Base-by-base conservation (phyloP, 1,140 invertebrate species). In the Drosophila hydei region DNA sequence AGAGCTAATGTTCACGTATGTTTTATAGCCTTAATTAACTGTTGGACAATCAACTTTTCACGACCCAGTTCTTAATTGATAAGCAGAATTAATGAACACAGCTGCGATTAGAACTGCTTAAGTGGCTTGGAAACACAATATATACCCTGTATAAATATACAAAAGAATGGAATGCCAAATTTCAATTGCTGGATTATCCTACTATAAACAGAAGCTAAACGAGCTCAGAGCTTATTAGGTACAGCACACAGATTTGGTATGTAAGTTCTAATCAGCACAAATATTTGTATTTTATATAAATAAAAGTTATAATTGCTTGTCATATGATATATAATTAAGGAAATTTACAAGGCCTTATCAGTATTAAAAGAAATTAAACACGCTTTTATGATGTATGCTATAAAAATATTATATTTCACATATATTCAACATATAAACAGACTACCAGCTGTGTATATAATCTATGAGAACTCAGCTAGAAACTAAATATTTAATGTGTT, bases 31-130 rank as follows among this genome's bases (percentile, higher is more conserved):
- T 16, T 25, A 16, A 42, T 42, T 42, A 43, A 16, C 8, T 18
- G 3, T 38, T 3, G 3, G 21, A 23, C 52, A 40, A 43, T 18
- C 21, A 16, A 5, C 3, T 30, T 5, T 30, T 16, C 4, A 18
- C 48, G 33, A 23, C 21, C 38, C 38, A 42, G n/a, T 23, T 23
- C 12, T n/a, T 3, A 47, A 27, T 30, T 59, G 56, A 59, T 59
- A 59, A 59, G 16, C 40, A 0, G 16, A 23, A 21, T 33, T 16
- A 21, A 12, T 54, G 51, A 38, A 54, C 11, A 5, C 27, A 36
- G 16, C n/a, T 23, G 25, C 21, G 51, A 54, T 54, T 54, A 54
- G 11, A 36, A 30, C 30, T n/a, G 16, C 21, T 54, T 36, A 38
- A 54, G 1, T 9, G 51, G 38, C 30, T 16, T 36, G 6, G 12